Evolutionary conservation across 1,140 invertebrate genomes (phyloP), one percentile per base, ranked within the genome.

Genomic region (Chrysomallon squamiferum): DNA sequence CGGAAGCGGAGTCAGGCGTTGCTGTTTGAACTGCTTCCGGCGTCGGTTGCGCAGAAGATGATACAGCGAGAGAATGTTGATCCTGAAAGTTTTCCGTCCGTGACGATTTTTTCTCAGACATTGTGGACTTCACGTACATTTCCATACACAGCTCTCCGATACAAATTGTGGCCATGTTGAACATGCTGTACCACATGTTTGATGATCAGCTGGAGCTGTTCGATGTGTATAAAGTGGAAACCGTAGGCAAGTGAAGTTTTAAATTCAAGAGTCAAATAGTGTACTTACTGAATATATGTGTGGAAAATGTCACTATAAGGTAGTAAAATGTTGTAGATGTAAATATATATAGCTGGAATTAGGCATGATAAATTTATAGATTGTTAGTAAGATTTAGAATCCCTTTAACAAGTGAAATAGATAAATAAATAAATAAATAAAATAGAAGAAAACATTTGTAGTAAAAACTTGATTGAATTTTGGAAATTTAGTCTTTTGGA

Each of bases 61-160:
- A 49, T 67, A 38, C 62, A 66, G 22, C 65, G 70, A 2, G 50
- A 73, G 50, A 38, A 52, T 18, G 69, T 76, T 20, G 59, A 65
- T 18, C 85, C 84, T 3, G 82, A 85, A 66, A 63, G 75, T 0
- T 86, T 81, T 69, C 65, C 70, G 33, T 74, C 74, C 57, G 80
- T 82, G 2, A 86, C 84, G 35, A 77, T 86, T 25, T 72, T 15
- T 93, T 93, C 82, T 92, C 91, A 74, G 92, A 93, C 73, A 91
- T 93, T 69, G 92, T 93, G 2, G 92, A 91, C 2, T 93, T 93
- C 75, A 93, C 92, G 0, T 88, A 88, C 57, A 79, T 93, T 5
- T 92, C 90, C 2, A 90, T 91, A 0, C 90, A 94, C 82, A 94
- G 92, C 77, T 95, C 94, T 2, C 93, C 95, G 1, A 50, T 72